Percentiles rank a stretch among this genome's conserved stretches.
phyloP scores from a whole-genome alignment of 2,113 vertebrate genomes.

The Climacteris rufus region DNA sequence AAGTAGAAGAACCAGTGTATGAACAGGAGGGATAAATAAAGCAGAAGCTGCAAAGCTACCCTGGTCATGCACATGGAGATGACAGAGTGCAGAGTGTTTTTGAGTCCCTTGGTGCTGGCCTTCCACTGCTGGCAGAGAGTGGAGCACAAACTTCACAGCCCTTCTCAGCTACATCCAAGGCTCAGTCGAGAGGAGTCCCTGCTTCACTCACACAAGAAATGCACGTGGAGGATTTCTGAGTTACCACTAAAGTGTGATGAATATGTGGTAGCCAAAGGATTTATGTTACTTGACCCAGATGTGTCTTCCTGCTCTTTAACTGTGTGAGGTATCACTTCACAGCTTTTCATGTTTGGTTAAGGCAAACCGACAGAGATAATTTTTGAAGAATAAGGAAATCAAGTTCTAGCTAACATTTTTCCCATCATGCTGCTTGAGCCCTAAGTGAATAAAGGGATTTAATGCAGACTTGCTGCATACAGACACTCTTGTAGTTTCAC shows the following conservation, averaged over 20 bases:
- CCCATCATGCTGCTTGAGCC: neutral
- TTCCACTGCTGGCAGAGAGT: neutral
- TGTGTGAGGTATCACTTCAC: neutral
- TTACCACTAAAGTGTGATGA: neutral
- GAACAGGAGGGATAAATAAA: neutral
- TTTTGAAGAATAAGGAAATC: neutral
- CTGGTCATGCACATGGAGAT: neutral
- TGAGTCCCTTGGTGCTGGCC: neutral
- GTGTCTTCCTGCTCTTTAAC: neutral
- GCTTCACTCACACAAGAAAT: neutral
- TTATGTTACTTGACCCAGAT: neutral
- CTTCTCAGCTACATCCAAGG: fast-evolving
- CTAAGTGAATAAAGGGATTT: neutral
- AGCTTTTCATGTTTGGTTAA: neutral
- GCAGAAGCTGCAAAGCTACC: neutral
- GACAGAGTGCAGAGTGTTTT: fast-evolving
- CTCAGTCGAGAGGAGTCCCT: neutral
- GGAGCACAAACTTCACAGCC: fast-evolving
- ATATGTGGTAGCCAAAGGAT: neutral
- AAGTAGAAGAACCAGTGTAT: neutral
- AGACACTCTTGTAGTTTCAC: neutral
- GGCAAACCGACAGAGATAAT: neutral
- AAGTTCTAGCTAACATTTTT: neutral
- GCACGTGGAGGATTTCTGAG: fast-evolving
- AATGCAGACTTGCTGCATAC: neutral